phyloP scores from a whole-genome alignment of 2,113 vertebrate species.

The Seriola quinqueradiata region DNA sequence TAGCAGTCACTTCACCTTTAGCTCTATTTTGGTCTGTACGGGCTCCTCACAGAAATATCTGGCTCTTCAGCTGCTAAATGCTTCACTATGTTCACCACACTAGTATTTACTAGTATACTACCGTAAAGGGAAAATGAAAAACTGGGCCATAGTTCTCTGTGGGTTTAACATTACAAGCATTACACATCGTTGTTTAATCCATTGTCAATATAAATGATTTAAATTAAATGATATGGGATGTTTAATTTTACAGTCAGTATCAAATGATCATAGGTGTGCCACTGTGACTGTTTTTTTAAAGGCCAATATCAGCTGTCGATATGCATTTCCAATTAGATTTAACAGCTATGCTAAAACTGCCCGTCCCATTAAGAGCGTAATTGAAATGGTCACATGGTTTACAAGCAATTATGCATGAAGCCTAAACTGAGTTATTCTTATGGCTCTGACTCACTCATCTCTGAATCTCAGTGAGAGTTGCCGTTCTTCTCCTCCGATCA shows the following conservation, averaged over 20 bases:
- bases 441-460: background rate
- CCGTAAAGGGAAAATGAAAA: too few relatives aligned
- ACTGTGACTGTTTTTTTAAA: slow-evolving; percentile 9
- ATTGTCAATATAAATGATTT: background rate
- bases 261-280: background rate
- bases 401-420: slow-evolving; percentile 14
- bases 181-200: background rate
- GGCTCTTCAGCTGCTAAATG: background rate
- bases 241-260: background rate
- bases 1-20: background rate
- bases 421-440: slow-evolving; percentile 20
- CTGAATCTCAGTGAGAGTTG: slow-evolving; percentile 25
- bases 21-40: background rate
- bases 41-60: background rate
- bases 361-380: slow-evolving; percentile 7
- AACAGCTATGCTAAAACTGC: background rate
- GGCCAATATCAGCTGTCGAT: background rate
- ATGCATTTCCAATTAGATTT: slow-evolving; percentile 19
- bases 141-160: background rate
- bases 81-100: background rate
- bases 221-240: too few relatives aligned
- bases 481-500: background rate
- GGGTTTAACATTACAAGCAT: background rate
- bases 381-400: slow-evolving; percentile 24
- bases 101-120: too few relatives aligned